phyloP scores from a whole-genome alignment of 2,113 vertebrate genomes.

The Synchiropus splendidus region DNA sequence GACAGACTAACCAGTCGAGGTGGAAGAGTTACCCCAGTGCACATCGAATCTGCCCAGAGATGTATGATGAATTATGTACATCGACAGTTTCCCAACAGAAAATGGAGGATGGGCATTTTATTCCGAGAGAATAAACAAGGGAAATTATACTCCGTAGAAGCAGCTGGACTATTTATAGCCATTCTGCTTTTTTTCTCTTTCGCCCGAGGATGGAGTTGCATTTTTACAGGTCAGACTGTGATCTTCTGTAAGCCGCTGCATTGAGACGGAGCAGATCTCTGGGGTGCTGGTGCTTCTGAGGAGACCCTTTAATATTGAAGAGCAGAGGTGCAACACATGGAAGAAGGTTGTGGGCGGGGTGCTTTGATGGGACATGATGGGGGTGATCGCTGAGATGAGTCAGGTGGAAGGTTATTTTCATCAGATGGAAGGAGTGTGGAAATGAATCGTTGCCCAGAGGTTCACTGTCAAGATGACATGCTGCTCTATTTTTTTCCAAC shows the following conservation, averaged over 20 bases:
- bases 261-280: conserved; percentile 20
- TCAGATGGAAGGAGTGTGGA: no score
- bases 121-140: conserved; percentile 59
- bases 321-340: conserved; percentile 12
- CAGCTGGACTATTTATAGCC: conserved; percentile 60
- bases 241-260: conserved; percentile 34
- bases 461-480: no score
- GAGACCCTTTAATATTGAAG: conserved; percentile 22
- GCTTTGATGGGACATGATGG: no score
- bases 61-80: conserved; percentile 55
- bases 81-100: conserved; percentile 42
- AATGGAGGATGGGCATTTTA: conserved; percentile 30
- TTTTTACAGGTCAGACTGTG: conserved; percentile 62
- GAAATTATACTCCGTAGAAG: conserved; percentile 56
- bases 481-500: no score
- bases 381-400: no score
- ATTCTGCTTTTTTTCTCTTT: conserved; percentile 20
- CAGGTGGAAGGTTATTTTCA: no score
- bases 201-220: conserved; percentile 50
- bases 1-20: conserved; percentile 24
- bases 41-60: conserved; percentile 17
- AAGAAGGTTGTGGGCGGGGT: no score
- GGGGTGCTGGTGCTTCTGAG: conserved; percentile 8
- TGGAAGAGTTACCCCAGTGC: conserved; percentile 35
- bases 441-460: no score